A percentile compares a stretch with the other conserved stretches of the same genome.
phyloP scores from a whole-genome alignment of 1,140 invertebrate species.

The Hyphantria cunea region DNA sequence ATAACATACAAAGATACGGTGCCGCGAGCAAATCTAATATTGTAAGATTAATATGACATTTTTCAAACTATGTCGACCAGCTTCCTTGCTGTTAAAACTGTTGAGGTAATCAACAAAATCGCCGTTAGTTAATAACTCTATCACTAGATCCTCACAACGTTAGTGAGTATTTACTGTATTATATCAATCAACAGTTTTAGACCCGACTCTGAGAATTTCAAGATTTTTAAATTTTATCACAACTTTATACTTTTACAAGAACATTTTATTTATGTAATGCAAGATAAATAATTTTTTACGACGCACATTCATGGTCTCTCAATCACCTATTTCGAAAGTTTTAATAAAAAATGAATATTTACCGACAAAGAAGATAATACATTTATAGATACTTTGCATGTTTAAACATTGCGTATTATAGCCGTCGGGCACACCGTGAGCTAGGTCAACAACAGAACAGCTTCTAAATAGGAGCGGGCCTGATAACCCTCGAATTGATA shows the following conservation, averaged over 20 bases:
- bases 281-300: slow-evolving; percentile 56
- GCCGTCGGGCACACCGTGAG: no score
- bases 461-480: no score
- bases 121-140: no score
- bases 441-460: no score
- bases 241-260: slow-evolving; percentile 15
- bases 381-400: slow-evolving; percentile 5
- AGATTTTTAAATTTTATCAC: slow-evolving; percentile 11
- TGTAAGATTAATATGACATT: no score
- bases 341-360: slow-evolving; percentile 17
- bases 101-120: no score
- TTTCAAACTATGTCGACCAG: no score
- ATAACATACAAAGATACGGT: no score
- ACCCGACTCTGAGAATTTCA: neutral
- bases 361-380: neutral
- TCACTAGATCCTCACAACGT: no score
- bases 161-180: neutral
- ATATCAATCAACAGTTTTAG: neutral
- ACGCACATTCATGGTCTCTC: slow-evolving; percentile 46
- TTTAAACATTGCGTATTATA: neutral
- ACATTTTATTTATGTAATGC: slow-evolving; percentile 32
- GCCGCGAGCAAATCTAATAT: no score
- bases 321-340: slow-evolving; percentile 41
- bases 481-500: no score
- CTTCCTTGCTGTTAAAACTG: no score